A percentile compares a stretch with the other conserved stretches of the same genome.
These are phyloP conservation scores for Poliocrania exsul DNA, from an alignment of 2,797 vertebrate genomes.

Conservation along the genomic window DNA sequence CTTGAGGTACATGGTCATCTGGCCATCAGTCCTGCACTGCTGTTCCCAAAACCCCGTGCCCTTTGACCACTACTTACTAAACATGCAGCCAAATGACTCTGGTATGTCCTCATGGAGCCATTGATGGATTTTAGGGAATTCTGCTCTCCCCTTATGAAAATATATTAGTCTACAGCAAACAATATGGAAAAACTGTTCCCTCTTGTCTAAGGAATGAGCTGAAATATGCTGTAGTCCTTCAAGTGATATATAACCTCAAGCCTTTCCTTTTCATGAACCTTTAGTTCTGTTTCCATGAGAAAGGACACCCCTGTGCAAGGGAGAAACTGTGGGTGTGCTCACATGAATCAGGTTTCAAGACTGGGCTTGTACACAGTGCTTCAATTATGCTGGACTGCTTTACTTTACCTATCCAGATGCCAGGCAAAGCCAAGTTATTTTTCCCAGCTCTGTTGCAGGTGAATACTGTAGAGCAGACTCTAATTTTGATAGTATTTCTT, in stretches of 20 bases:
- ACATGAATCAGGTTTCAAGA: conserved; percentile 8
- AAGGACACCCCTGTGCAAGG: not conserved
- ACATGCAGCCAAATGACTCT: not conserved
- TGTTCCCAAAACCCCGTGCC: not conserved
- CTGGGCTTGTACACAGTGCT: not conserved
- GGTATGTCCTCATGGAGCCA: not conserved
- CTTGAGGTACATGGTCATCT: not conserved
- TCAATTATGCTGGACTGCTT: not conserved
- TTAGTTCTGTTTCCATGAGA: not conserved
- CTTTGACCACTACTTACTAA: not conserved
- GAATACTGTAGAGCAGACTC: not conserved
- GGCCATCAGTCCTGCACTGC: not conserved
- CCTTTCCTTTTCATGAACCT: not conserved
- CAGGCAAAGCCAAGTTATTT: not conserved
- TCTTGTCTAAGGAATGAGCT: not conserved
- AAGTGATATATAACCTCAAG: not conserved
- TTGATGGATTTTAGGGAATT: not conserved
- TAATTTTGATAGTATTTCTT: not conserved
- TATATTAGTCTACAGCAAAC: not conserved
- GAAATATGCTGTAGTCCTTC: not conserved
- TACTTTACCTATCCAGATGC: not conserved
- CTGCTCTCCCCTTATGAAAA: not conserved
- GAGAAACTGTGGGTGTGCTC: not conserved
- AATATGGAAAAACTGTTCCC: not conserved
- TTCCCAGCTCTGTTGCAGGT: not conserved